Evolutionary conservation across 2,797 vertebrate genomes (phyloP), one percentile per base, ranked within the genome.

Genomic region (Sorex maritimensis): DNA sequence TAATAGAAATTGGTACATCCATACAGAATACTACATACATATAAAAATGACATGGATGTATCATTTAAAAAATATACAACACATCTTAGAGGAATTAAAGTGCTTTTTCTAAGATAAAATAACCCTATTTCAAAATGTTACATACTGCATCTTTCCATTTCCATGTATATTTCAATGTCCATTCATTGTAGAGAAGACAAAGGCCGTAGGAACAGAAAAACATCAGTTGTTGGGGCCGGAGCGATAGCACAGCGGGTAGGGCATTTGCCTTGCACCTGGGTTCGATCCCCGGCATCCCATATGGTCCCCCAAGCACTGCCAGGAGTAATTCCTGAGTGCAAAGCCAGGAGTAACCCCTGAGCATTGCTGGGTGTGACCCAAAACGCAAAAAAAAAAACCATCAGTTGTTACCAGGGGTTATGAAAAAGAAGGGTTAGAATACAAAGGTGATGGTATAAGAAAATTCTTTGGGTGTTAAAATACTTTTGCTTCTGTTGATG

Each of bases 41-140:
- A 61, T 61, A 61, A 61, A 55, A 7, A 44, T 28, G 17, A 88
- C 86, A 86, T 68, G 1, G 11, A 46, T 24, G 65, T 34, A 81
- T n/a, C 46, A 52, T 13, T 55, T 52, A 52, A 52, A 52, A 52
- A 52, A 52, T 52, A 52, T 15, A 78, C 52, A 26, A 69, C 6
- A 30, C 5, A 58, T 26, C 1, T n/a, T 41, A 46, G 23, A 77
- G 26, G 24, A 34, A 58, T 52, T 10, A 30, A 74, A 58, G 23
- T 1, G 17, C 79, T 67, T 88, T 90, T 44, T 5, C 11, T 82
- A 6, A 85, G 49, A 58, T 78, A 11, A 94, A 84, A 75, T 63
- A 94, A 63, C 4, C 6, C 26, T 63, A 2, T 69, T n/a, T 86
- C 30, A 23, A 86, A 85, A 86, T 6, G 4, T 74, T 91, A 52